Evolutionary conservation across 2,113 vertebrate genomes (phyloP), one percentile per base, ranked within the genome.

Genomic region (Notothenia coriiceps): DNA sequence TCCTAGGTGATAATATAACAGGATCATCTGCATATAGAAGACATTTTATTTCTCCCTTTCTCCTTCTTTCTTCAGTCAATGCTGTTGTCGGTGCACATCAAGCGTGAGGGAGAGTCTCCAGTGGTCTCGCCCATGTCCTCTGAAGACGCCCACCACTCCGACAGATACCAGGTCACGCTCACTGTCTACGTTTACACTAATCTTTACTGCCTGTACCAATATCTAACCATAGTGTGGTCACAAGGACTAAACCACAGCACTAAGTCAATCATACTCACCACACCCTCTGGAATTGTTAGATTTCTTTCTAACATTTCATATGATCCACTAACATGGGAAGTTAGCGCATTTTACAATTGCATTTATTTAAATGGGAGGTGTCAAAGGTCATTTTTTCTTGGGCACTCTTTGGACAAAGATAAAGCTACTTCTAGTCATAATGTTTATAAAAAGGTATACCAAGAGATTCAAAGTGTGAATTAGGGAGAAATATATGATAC

Each of bases 31-130:
- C 68, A 78, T 86, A 87, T 54, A 76, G 80, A 79, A 70, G 0
- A 50, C 61, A 52, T 83, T 70, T 76, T 59, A 55, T 73, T 67
- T 63, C 10, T 52, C 22, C 13, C 15, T 74, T 60, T 69, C 15
- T 49, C 17, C 65, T 40, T 76, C 33, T 56, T 10, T 61, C 40
- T 73, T 3, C 71, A 99, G 98, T 97, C 98, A 67, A 95, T 99
- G 95, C 95, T 99, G 95, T 94, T 99, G 96, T 99, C 97, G 3
- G 96, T 98, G 92, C 97, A 98, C 92, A 99, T 99, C 96, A 99
- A 99, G 94, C 96, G 98, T 70, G 98, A 99, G 96, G 98, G 98
- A 86, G 98, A 99, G 88, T 99, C 98, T 91, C 98, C 98, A 0
- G 98, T 97, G 80, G 97, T 97, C 17, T 99, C 98, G 6, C 98